Evolutionary conservation across 2,888 invertebrate species (phyloP).

Genomic region (Euplexia lucipara): DNA sequence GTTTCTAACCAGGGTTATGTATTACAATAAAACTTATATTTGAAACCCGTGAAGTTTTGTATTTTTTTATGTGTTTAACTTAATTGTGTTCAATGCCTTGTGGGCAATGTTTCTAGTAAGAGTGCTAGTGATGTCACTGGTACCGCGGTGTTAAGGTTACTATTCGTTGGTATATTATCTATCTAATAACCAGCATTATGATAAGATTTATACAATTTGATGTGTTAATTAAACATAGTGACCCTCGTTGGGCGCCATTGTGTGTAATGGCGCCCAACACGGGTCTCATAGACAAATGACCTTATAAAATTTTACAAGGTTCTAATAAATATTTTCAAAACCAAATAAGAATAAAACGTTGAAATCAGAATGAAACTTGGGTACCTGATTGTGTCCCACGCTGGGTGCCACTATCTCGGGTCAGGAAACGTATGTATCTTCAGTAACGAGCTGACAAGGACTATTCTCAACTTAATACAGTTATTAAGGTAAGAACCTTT

Average conservation of each 20-base stretch:
- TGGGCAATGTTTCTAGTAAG: not conserved
- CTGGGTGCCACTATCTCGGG: constrained; percentile 55
- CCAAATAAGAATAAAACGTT: constrained; percentile 27
- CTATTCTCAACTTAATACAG: constrained; percentile 33
- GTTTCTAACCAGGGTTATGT: too few relatives aligned
- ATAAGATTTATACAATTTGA: not conserved
- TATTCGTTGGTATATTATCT: not conserved
- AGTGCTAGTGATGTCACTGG: not conserved
- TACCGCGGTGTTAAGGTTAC: too few relatives aligned
- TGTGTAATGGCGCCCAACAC: not conserved
- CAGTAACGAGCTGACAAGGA: constrained; percentile 25
- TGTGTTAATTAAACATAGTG: not conserved
- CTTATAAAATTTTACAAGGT: not conserved
- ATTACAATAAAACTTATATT: not conserved
- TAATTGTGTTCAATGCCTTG: not conserved
- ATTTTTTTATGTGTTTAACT: not conserved
- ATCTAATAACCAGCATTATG: not conserved
- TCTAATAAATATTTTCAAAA: constrained; percentile 23
- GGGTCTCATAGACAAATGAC: too few relatives aligned
- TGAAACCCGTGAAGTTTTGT: not conserved
- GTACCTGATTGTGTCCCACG: constrained; percentile 33
- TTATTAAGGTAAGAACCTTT: constrained; percentile 47
- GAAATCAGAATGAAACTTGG: constrained; percentile 8
- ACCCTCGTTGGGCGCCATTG: constrained; percentile 1
- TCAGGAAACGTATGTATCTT: constrained; percentile 37